Evolutionary conservation across 2,888 invertebrate genomes (phyloP).

Genomic region (Parasteatoda lunata): DNA sequence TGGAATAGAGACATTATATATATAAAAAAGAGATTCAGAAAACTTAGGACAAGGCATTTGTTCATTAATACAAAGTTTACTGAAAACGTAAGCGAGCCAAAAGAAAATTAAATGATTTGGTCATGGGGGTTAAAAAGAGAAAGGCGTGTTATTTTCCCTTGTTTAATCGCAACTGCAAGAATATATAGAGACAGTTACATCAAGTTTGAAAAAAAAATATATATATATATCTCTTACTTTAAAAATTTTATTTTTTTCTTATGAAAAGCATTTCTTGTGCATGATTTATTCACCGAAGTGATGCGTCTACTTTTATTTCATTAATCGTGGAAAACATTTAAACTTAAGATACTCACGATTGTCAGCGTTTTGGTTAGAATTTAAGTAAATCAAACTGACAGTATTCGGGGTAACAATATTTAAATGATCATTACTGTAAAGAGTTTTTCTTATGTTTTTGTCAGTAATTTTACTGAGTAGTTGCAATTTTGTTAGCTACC

Average conservation of each 20-base stretch:
- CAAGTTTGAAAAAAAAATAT: neutral
- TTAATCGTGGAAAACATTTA: too few relatives aligned
- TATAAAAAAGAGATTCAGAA: conserved; percentile 39
- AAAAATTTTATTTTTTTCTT: neutral
- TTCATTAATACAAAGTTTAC: conserved; percentile 58
- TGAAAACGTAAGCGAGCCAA: conserved; percentile 28
- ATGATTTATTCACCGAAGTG: conserved; percentile 43
- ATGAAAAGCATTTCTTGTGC: conserved; percentile 22
- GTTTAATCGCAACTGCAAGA: conserved; percentile 52
- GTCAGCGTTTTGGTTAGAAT: too few relatives aligned
- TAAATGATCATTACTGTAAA: too few relatives aligned
- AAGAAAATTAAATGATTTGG: conserved; percentile 65
- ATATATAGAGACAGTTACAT: conserved; percentile 48
- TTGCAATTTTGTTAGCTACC: too few relatives aligned
- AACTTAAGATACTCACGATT: too few relatives aligned
- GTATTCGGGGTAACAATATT: too few relatives aligned
- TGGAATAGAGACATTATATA: conserved; percentile 15
- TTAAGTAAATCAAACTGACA: too few relatives aligned
- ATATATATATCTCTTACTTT: too few relatives aligned
- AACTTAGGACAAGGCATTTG: conserved; percentile 64
- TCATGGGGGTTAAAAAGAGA: conserved; percentile 36
- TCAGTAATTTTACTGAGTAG: too few relatives aligned
- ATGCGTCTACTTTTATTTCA: too few relatives aligned
- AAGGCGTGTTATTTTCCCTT: conserved; percentile 66
- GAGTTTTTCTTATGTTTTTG: too few relatives aligned